Evolutionary conservation across 2,797 vertebrate species (phyloP).

Genomic region (Cirrhinus mrigala): DNA sequence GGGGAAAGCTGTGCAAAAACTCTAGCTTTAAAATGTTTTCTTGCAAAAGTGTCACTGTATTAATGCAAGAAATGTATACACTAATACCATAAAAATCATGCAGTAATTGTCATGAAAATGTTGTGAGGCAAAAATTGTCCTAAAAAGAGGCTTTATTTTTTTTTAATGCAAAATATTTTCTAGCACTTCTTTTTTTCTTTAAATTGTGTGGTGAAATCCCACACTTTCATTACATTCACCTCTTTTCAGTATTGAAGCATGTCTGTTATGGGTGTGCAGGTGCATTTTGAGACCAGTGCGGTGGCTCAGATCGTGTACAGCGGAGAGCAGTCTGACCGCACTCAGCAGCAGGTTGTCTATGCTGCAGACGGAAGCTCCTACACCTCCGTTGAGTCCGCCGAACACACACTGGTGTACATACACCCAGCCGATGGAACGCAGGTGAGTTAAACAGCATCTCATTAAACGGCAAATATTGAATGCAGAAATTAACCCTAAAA

Average conservation of each 20-base stretch:
- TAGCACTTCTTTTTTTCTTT: background rate
- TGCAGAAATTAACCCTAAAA: background rate
- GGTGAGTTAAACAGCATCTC: constrained; percentile 73
- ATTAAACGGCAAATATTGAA: background rate
- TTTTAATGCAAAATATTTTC: background rate
- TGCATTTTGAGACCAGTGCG: constrained; percentile 90
- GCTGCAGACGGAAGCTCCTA: constrained; percentile 93
- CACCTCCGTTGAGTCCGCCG: constrained; percentile 93
- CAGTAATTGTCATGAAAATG: background rate
- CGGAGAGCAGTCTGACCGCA: constrained; percentile 87
- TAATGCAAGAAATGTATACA: background rate
- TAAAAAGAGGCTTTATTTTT: background rate
- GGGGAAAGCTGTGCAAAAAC: background rate
- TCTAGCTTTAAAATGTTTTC: background rate
- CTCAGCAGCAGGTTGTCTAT: constrained; percentile 95
- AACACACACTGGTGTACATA: constrained; percentile 97
- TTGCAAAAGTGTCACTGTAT: background rate
- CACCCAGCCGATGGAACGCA: constrained; percentile 94
- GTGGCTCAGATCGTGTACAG: constrained; percentile 98
- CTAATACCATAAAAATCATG: background rate
- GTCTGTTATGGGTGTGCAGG: constrained; percentile 73
- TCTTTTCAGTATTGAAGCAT: background rate
- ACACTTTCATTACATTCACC: background rate
- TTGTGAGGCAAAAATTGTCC: background rate
- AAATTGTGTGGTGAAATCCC: background rate